Evolutionary conservation across 1,140 invertebrate genomes (phyloP), one percentile per base, ranked within the genome.

Genomic region (Hyposmocoma kahamanoa): DNA sequence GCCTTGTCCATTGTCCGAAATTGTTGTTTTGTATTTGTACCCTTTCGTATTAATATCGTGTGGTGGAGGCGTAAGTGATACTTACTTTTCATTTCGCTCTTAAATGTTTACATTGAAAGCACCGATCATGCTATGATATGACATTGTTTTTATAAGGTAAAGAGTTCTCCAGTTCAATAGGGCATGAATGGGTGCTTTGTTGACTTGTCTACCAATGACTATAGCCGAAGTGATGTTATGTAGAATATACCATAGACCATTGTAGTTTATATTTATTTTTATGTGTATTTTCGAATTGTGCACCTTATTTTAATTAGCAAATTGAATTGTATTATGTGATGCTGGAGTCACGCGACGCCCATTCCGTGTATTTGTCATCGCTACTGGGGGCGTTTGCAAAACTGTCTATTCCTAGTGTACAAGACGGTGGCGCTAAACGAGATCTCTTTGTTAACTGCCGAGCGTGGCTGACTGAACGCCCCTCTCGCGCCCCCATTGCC

Each of bases 1-100:
- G 59, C 43, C n/a, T 42, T 56, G 53, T 36, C 54, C 52, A 64
- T 67, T 60, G 56, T 59, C 46, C 45, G 42, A 30, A 50, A 60
- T 54, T 58, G 50, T 51, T 56, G 51, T 50, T 42, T 43, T 36
- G 32, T 36, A 17, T n/a, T 10, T 17, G 50, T 48, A 56, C 50
- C 57, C 46, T 66, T 59, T 59, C 50, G 55, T 49, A 58, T 54
- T n/a, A 42, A 53, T 61, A 15, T 50, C 49, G 43, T 51, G 55
- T 26, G 53, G 36, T 56, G 19, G 15, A 54, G 21, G 36, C 47
- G 19, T 59, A 47, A 53, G 50, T 41, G 30, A 53, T 19, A 34
- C 21, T 49, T 38, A 15, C 32, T 36, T 36, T 17, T 17, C 32
- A 36, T 36, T 36, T 36, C 32, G 18, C n/a, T 36, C 32, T 11